Conservation (phyloP, 1,140 invertebrate species). For the Solen grandis region DNA sequence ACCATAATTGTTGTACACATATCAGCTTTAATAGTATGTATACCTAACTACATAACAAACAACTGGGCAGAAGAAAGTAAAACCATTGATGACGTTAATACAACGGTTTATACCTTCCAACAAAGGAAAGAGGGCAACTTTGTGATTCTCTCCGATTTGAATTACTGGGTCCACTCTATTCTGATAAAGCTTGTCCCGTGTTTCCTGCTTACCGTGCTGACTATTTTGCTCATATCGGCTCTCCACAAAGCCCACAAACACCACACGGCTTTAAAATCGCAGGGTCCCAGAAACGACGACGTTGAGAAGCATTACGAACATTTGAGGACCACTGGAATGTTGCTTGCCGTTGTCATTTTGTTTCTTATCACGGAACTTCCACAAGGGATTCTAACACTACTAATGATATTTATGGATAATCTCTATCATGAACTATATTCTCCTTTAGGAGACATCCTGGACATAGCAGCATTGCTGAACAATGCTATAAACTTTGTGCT, state of each 20-base stretch:
- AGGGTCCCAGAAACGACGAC: constrained; percentile 74
- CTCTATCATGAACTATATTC: constrained; percentile 78
- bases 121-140: constrained; percentile 24
- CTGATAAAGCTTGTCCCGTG: constrained; percentile 81
- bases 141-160: constrained; percentile 60
- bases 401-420: constrained; percentile 61
- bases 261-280: constrained; percentile 74
- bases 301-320: constrained; percentile 82
- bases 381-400: constrained; percentile 80
- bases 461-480: constrained; percentile 93
- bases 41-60: constrained; percentile 87
- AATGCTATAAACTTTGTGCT: constrained; percentile 95
- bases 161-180: constrained; percentile 78
- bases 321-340: constrained; percentile 94
- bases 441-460: constrained; percentile 92
- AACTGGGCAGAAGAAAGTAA: constrained; percentile 17
- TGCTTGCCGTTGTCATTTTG: constrained; percentile 91
- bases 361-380: constrained; percentile 94
- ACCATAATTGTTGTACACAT: constrained; percentile 88
- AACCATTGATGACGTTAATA: constrained; percentile 13
- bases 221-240: constrained; percentile 80
- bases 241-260: constrained; percentile 81
- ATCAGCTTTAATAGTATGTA: constrained; percentile 88
- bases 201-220: constrained; percentile 80
- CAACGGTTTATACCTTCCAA: constrained; percentile 27